Conservation (phyloP, 2,113 vertebrate species). For the Chascanopsetta lugubris region DNA sequence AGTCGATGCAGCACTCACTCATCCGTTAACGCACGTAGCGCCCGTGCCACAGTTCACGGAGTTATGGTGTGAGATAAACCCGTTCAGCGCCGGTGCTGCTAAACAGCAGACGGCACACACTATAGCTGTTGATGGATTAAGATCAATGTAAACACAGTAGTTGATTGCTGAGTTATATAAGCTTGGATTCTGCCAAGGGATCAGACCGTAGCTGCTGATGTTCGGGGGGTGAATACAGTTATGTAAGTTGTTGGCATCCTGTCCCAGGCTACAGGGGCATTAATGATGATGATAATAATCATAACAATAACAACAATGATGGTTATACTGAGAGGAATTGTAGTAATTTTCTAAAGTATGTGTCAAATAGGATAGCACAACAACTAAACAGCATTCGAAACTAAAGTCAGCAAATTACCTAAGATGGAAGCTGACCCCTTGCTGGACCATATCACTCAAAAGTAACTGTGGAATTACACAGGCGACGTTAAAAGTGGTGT, state of each 20-base stretch:
- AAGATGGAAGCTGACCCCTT: too few relatives aligned
- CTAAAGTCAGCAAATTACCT: too few relatives aligned
- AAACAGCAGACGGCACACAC: not conserved
- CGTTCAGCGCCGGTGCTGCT: not conserved
- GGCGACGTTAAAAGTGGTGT: too few relatives aligned
- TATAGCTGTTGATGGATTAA: conserved; percentile 23
- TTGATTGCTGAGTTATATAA: conserved; percentile 57
- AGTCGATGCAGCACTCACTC: conserved; percentile 52
- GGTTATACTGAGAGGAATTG: too few relatives aligned
- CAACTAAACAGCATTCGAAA: too few relatives aligned
- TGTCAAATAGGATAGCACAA: too few relatives aligned
- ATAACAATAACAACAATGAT: not conserved
- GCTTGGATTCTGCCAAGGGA: conserved; percentile 42
- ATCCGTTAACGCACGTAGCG: conserved; percentile 11
- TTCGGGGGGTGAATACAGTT: conserved; percentile 49
- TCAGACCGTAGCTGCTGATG: conserved; percentile 37
- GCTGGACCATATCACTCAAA: too few relatives aligned
- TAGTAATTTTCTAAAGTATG: too few relatives aligned
- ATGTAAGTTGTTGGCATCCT: conserved; percentile 53
- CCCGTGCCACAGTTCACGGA: not conserved
- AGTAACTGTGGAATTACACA: too few relatives aligned
- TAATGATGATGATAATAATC: too few relatives aligned
- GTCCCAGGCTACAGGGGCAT: too few relatives aligned
- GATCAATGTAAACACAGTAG: conserved; percentile 23
- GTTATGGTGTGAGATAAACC: not conserved